phyloP scores from a whole-genome alignment of 2,888 invertebrate species.

The Dastarcus helophoroides region DNA sequence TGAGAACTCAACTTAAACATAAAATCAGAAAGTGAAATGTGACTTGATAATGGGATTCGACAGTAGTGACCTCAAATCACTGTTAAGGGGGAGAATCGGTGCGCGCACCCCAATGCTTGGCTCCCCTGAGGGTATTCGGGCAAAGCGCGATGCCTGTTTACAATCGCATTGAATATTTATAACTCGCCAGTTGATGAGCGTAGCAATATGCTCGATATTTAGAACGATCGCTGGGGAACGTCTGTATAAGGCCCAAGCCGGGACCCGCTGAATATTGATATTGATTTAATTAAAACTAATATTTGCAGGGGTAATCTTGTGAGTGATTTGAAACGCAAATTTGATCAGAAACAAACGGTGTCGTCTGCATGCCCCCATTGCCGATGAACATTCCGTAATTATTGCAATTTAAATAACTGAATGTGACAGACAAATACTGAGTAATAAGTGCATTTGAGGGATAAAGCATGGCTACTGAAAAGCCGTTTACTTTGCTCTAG shows the following conservation, averaged over 20 bases:
- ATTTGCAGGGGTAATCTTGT: slow-evolving; percentile 39
- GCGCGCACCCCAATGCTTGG: too few relatives aligned
- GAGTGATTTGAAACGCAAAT: slow-evolving; percentile 38
- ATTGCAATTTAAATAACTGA: too few relatives aligned
- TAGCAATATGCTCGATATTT: slow-evolving; percentile 39
- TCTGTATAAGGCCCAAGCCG: slow-evolving; percentile 11
- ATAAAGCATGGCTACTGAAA: too few relatives aligned
- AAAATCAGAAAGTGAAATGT: too few relatives aligned
- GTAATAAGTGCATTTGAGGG: too few relatives aligned
- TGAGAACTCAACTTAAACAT: too few relatives aligned
- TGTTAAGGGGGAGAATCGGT: too few relatives aligned
- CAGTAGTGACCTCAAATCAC: slow-evolving; percentile 39
- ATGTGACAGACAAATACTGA: too few relatives aligned
- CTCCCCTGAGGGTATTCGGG: neutral
- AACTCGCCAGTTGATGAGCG: slow-evolving; percentile 40
- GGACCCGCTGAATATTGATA: slow-evolving; percentile 26
- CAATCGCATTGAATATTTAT: slow-evolving; percentile 40
- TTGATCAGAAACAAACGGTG: slow-evolving; percentile 29
- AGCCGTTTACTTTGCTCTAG: too few relatives aligned
- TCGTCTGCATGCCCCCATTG: too few relatives aligned
- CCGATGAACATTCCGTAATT: too few relatives aligned
- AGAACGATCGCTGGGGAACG: slow-evolving; percentile 30
- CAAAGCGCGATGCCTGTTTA: slow-evolving; percentile 30
- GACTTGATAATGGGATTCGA: slow-evolving; percentile 38
- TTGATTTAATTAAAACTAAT: slow-evolving; percentile 40